phyloP scores from a whole-genome alignment of 2,888 invertebrate genomes.

The Acleris holmiana region DNA sequence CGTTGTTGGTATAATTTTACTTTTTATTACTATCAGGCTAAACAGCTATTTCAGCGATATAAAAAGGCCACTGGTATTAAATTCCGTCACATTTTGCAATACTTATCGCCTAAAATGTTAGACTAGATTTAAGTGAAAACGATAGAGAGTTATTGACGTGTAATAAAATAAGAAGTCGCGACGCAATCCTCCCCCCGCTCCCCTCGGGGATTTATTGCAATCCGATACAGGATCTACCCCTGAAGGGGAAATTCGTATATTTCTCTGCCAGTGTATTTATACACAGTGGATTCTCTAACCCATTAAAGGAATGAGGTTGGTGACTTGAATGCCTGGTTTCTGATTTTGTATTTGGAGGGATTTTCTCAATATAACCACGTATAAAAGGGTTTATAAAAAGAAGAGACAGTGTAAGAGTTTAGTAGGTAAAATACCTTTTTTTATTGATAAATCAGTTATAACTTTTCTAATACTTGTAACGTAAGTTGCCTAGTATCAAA shows the following conservation, averaged over 20 bases:
- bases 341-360: background rate
- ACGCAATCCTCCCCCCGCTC: constrained; percentile 46
- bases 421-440: too few species aligned
- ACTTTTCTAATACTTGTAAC: too few species aligned
- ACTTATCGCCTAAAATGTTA: background rate
- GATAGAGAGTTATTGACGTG: constrained; percentile 42
- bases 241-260: constrained; percentile 29
- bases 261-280: constrained; percentile 26
- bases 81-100: background rate
- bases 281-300: constrained; percentile 28
- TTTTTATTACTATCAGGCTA: too few species aligned
- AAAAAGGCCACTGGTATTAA: too few species aligned
- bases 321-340: background rate
- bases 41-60: too few species aligned
- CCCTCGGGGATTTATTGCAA: constrained; percentile 72
- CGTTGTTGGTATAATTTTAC: too few species aligned
- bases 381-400: too few species aligned
- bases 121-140: constrained; percentile 34
- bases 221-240: constrained; percentile 58
- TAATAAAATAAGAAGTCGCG: constrained; percentile 50
- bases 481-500: too few species aligned
- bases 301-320: constrained; percentile 16
- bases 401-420: too few species aligned
- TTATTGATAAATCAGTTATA: too few species aligned
- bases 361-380: too few species aligned